A percentile compares a stretch with the other conserved stretches of the same genome.
Evolutionary conservation across 2,113 vertebrate species (phyloP).

Genomic region (Stegastes partitus): DNA sequence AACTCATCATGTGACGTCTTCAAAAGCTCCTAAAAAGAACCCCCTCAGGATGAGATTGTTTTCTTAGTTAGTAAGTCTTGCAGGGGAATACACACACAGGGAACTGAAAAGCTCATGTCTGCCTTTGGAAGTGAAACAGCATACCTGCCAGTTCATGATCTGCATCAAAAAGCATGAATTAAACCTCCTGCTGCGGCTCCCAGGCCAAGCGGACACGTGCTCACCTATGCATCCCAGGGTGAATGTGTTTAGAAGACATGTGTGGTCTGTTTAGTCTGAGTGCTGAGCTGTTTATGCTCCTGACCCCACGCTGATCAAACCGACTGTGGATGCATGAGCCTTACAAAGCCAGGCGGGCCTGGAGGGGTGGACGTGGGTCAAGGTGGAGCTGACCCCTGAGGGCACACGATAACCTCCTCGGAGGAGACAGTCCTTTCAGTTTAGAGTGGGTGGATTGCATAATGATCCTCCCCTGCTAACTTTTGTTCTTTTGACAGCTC

Average conservation of each 20-base stretch:
- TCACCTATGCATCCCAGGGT: constrained; percentile 54
- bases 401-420: constrained; percentile 33
- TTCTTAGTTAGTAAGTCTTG: neutral
- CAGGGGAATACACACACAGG: neutral
- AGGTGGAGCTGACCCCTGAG: constrained; percentile 68
- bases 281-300: constrained; percentile 65
- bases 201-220: constrained; percentile 29
- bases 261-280: constrained; percentile 85
- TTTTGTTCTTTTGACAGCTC: constrained; percentile 42
- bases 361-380: constrained; percentile 47
- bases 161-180: constrained; percentile 46
- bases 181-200: constrained; percentile 42
- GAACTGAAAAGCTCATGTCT: neutral
- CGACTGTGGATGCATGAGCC: constrained; percentile 19
- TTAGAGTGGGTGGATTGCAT: constrained; percentile 51
- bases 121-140: constrained; percentile 3
- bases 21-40: neutral
- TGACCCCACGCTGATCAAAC: constrained; percentile 57
- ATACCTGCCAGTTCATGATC: constrained; percentile 1
- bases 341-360: constrained; percentile 16
- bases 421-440: constrained; percentile 29
- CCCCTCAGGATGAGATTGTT: neutral
- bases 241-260: constrained; percentile 67
- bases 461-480: constrained; percentile 37
- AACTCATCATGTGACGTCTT: neutral